Evolutionary conservation across 2,888 invertebrate genomes (phyloP).

Genomic region (Drosophila prostipennis): DNA sequence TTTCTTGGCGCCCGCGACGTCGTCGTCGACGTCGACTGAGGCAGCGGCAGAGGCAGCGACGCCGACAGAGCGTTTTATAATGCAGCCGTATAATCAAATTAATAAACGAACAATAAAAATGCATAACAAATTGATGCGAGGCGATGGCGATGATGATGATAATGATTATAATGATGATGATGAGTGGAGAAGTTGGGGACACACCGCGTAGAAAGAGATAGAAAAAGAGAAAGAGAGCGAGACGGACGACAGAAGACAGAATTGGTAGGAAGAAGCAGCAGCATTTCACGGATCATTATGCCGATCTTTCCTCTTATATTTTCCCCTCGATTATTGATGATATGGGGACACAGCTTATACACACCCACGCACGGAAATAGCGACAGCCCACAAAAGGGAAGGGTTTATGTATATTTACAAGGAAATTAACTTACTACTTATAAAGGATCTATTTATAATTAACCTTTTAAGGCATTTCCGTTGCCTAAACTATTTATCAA

Average conservation of each 20-base stretch:
- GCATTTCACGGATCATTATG: slow-evolving; percentile 82
- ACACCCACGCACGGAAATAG: neutral
- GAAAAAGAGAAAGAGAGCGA: neutral
- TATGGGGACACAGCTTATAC: slow-evolving; percentile 44
- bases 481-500: too few relatives aligned
- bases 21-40: slow-evolving; percentile 5
- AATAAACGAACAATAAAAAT: slow-evolving; percentile 81
- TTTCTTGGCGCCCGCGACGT: slow-evolving; percentile 37
- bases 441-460: too few relatives aligned
- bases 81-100: slow-evolving; percentile 69
- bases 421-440: too few relatives aligned
- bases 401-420: too few relatives aligned
- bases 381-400: neutral
- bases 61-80: slow-evolving; percentile 16
- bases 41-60: neutral
- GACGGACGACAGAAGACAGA: neutral
- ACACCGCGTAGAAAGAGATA: slow-evolving; percentile 15
- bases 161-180: slow-evolving; percentile 26
- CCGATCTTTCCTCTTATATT: slow-evolving; percentile 33
- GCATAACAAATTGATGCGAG: slow-evolving; percentile 79
- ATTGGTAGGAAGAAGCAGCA: slow-evolving; percentile 54
- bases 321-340: slow-evolving; percentile 64
- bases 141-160: slow-evolving; percentile 22
- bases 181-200: slow-evolving; percentile 26
- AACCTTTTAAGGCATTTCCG: too few relatives aligned